These are phyloP conservation scores for Amphiura filiformis DNA, from an alignment of 35 echinoderm and acorn worm genomes.

Conservation along the genomic window DNA sequence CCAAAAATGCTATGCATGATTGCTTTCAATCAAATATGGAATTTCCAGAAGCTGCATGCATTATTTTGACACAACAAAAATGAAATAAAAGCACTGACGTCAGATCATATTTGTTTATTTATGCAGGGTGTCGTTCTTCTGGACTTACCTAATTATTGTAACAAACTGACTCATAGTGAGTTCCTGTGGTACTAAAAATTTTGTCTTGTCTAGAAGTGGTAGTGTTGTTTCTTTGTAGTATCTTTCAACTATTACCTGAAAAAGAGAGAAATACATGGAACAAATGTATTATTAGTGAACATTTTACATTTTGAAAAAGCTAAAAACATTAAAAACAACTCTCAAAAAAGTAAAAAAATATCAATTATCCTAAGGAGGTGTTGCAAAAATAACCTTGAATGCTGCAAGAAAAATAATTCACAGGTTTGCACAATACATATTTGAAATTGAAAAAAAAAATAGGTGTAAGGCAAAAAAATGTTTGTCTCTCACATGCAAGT, in stretches of 20 bases:
- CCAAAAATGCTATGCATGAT: too few species aligned
- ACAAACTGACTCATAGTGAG: slow-evolving; percentile 99
- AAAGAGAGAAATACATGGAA: slow-evolving; percentile 15
- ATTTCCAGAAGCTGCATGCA: too few species aligned
- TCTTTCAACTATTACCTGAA: slow-evolving; percentile 94
- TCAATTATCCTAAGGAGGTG: background rate
- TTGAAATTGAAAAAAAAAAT: too few species aligned
- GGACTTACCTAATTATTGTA: slow-evolving; percentile 98
- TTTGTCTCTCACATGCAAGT: too few species aligned
- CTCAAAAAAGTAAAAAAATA: background rate
- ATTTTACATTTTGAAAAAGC: background rate
- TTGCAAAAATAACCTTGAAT: background rate
- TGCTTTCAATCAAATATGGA: too few species aligned
- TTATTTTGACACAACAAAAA: too few species aligned
- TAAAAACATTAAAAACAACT: background rate
- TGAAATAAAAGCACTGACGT: too few species aligned
- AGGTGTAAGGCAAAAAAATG: too few species aligned
- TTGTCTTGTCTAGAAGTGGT: slow-evolving; percentile 94
- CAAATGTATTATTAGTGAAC: background rate
- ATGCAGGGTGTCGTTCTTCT: too few species aligned
- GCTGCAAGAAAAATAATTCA: too few species aligned
- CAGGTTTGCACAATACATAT: too few species aligned
- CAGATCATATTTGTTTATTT: too few species aligned
- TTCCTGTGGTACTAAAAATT: slow-evolving; percentile 98
- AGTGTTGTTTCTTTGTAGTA: slow-evolving; percentile 96